Conservation (phyloP, 2,888 invertebrate species). For the Heliconius erato region DNA sequence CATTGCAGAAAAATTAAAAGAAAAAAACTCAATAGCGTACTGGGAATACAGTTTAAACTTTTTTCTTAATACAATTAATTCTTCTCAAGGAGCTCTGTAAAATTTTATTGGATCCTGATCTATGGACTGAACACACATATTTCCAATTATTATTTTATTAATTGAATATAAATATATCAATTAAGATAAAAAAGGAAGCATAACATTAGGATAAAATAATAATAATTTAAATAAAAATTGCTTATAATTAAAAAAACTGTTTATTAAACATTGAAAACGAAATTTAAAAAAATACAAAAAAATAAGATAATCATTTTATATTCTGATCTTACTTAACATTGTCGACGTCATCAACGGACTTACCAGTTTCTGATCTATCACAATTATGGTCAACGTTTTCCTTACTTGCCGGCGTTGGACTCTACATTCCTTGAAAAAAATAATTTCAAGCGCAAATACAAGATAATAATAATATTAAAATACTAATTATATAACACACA, state of each 20-base stretch:
- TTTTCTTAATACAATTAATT: too few species aligned
- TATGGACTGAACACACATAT: too few species aligned
- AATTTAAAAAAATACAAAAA: background rate
- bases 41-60: too few species aligned
- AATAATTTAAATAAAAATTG: background rate
- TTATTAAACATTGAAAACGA: background rate
- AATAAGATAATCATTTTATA: background rate
- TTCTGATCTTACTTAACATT: slow-evolving; percentile 32
- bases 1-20: too few species aligned
- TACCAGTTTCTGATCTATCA: slow-evolving; percentile 55
- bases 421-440: background rate
- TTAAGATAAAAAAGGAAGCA: too few species aligned
- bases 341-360: slow-evolving; percentile 54
- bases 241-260: background rate
- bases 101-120: too few species aligned
- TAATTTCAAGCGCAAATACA: background rate
- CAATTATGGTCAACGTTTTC: slow-evolving; percentile 27
- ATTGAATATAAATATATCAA: too few species aligned
- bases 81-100: too few species aligned
- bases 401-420: background rate
- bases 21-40: too few species aligned
- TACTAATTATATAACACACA: too few species aligned
- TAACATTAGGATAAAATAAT: too few species aligned
- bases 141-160: too few species aligned
- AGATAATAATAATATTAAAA: background rate